These are phyloP conservation scores for Eustalomyia histrio DNA, from an alignment of 2,888 invertebrate genomes.

Conservation along the genomic window DNA sequence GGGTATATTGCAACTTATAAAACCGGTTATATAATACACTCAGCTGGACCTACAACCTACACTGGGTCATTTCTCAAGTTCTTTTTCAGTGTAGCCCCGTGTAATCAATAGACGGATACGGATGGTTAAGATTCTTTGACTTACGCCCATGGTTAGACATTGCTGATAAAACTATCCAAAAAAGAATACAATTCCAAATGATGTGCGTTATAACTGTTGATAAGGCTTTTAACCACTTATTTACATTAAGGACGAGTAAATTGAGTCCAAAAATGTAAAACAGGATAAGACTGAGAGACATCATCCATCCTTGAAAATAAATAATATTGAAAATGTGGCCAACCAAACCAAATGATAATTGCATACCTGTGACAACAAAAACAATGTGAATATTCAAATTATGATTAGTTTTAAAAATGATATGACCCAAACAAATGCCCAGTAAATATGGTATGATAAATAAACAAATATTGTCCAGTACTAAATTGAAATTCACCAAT, in stretches of 20 bases:
- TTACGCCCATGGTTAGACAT: slow-evolving; percentile 80
- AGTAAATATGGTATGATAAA: slow-evolving; percentile 86
- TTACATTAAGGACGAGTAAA: slow-evolving; percentile 62
- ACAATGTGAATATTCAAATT: slow-evolving; percentile 69
- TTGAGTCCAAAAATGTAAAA: slow-evolving; percentile 70
- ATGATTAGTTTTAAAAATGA: slow-evolving; percentile 84
- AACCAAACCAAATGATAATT: neutral
- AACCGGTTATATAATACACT: no score
- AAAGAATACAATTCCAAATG: slow-evolving; percentile 79
- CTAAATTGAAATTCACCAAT: slow-evolving; percentile 83
- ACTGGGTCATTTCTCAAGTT: no score
- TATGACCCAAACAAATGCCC: slow-evolving; percentile 87
- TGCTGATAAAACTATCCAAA: slow-evolving; percentile 80
- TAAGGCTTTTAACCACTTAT: slow-evolving; percentile 40
- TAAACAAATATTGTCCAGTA: slow-evolving; percentile 88
- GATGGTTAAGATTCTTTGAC: slow-evolving; percentile 21
- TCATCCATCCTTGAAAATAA: slow-evolving; percentile 70
- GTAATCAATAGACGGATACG: no score
- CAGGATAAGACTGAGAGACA: slow-evolving; percentile 65
- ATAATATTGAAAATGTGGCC: neutral
- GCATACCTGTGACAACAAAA: slow-evolving; percentile 68
- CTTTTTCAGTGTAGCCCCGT: no score
- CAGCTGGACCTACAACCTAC: no score
- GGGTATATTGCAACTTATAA: no score
- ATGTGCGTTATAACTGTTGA: slow-evolving; percentile 78